phyloP scores from a whole-genome alignment of 1,140 invertebrate species.

The Apis cerana region DNA sequence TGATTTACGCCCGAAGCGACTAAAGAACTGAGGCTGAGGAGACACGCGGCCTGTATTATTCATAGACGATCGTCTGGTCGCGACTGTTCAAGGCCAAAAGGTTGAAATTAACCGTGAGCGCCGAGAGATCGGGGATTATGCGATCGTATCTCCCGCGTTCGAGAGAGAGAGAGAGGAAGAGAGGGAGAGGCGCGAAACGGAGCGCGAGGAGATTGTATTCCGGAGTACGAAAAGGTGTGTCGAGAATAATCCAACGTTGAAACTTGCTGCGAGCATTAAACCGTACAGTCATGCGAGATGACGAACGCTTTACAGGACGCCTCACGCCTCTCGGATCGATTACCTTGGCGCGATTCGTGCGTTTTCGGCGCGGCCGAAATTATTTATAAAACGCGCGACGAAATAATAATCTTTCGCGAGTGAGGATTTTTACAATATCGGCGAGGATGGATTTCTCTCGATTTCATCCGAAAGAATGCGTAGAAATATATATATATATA shows the following conservation, averaged over 20 bases:
- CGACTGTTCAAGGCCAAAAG: constrained; percentile 22
- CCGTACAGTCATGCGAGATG: constrained; percentile 1
- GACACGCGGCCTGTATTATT: constrained; percentile 34
- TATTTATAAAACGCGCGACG: neutral
- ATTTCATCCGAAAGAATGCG: too few relatives aligned
- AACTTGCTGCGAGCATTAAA: constrained; percentile 1
- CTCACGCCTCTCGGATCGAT: constrained; percentile 18
- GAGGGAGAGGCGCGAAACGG: neutral
- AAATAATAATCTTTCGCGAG: too few relatives aligned
- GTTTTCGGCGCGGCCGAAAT: neutral
- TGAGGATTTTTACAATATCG: too few relatives aligned
- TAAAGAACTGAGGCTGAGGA: neutral
- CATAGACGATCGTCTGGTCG: constrained; percentile 1
- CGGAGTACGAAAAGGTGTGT: constrained; percentile 18
- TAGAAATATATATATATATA: too few relatives aligned
- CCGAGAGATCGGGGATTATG: constrained; percentile 5
- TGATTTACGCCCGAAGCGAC: constrained; percentile 29
- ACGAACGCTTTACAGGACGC: constrained; percentile 4
- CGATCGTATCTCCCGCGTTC: neutral
- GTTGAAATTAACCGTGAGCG: constrained; percentile 24
- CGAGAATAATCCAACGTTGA: constrained; percentile 21
- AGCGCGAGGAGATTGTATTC: constrained; percentile 2
- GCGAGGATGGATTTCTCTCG: too few relatives aligned
- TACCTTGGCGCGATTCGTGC: neutral
- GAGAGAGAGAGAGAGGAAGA: neutral